Base-by-base conservation (phyloP, 2,797 vertebrate genomes). In the Numenius phaeopus region DNA sequence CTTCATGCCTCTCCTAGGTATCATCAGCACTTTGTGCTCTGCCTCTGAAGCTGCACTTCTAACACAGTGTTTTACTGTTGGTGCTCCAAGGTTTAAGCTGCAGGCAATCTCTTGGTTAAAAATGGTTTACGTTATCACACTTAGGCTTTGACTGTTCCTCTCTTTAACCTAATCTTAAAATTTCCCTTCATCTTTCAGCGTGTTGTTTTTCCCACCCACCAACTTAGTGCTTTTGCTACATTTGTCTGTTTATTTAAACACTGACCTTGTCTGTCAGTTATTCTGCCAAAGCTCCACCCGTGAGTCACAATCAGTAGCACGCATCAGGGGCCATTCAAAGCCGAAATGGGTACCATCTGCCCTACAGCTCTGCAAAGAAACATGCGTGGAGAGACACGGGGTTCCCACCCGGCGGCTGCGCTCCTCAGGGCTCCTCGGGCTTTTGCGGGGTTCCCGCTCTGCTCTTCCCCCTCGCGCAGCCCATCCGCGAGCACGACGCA, bases 401-500 rank as follows among this genome's bases (percentile, higher is more conserved):
- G 34, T 9, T 81, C 84, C 49, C 55, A 42, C 34, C 47, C 3
- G 3, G 2, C 2, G 17, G 29, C 8, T 1, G 2, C 49, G 86
- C 83, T 86, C 76, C 2, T 4, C 24, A 40, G 71, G 62, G 84
- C 84, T 85, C 34, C 22, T 50, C 1, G 1, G 17, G 49, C 67
- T 67, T 55, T 32, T 77, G 34, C 30, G 24, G 79, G 79, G 52
- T 37, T 55, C 73, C 69, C 2, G 3, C 23, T 49, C 32, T 62
- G 49, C n/a, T 29, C 3, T 14, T 37, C 40, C 55, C 73, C 26
- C 49, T 71, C 1, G 0, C 32, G 16, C 32, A 58, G 54, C 32
- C 21, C 0, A 2, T 11, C 62, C 30, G 30, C 12, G 27, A 76
- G 29, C 0, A 1, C 7, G 39, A 9, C 8, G 21, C 39, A 57